Evolutionary conservation across 2,888 invertebrate genomes (phyloP).

Genomic region (Scaeva pyrastri): DNA sequence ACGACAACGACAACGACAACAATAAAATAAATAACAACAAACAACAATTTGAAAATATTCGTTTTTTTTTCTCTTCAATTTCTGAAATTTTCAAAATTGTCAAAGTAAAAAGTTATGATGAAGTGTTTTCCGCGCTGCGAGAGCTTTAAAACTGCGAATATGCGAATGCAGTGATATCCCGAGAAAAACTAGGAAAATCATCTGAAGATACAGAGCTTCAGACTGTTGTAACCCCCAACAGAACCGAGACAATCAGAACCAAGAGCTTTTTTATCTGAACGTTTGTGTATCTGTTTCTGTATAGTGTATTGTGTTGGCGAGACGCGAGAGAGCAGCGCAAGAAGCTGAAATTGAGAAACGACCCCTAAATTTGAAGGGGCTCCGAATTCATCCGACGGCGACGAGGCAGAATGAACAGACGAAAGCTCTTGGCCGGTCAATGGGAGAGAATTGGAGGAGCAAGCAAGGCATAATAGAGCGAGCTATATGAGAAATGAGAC

Average conservation of each 20-base stretch:
- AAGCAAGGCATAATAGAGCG: background rate
- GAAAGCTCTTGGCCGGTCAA: conserved; percentile 38
- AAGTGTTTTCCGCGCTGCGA: conserved; percentile 68
- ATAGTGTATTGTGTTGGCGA: conserved; percentile 25
- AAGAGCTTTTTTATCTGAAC: conserved; percentile 53
- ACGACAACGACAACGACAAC: conserved; percentile 25
- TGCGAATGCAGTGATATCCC: conserved; percentile 76
- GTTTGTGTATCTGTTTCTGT: no score
- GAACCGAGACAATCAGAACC: background rate
- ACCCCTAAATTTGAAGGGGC: conserved; percentile 68
- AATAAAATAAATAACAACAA: conserved; percentile 29
- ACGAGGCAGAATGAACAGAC: conserved; percentile 45
- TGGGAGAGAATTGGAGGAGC: background rate
- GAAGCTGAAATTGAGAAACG: conserved; percentile 45
- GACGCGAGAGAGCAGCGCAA: conserved; percentile 43
- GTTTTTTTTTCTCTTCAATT: conserved; percentile 15
- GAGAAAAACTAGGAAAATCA: conserved; percentile 76
- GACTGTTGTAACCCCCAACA: conserved; percentile 67
- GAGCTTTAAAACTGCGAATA: conserved; percentile 74
- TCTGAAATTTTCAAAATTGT: conserved; percentile 56
- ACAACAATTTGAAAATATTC: conserved; percentile 26
- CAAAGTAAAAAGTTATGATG: conserved; percentile 18
- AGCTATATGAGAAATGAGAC: background rate
- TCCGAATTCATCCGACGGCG: conserved; percentile 54
- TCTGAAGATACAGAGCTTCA: conserved; percentile 72